Evolutionary conservation across 2,888 invertebrate species (phyloP), one percentile per base, ranked within the genome.

Genomic region (Tuberolachnus salignus): DNA sequence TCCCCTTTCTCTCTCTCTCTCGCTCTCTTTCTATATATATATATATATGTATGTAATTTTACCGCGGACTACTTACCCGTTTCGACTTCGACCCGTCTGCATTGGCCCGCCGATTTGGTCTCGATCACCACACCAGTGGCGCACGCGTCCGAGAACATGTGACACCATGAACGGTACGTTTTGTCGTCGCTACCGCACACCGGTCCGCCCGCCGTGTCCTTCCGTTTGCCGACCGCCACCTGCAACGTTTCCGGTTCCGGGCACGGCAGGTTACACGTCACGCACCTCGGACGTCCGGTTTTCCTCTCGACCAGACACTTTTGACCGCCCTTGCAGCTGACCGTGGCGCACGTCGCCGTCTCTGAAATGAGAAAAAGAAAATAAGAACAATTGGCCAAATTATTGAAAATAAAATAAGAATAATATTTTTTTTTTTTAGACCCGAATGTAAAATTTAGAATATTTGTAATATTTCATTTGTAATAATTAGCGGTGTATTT

Each of bases 101-200:
- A 92, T 83, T 88, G 87, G 80, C 91, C 92, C 66, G 89, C 87
- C 84, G 91, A 88, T 83, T 89, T 89, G 64, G 92, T 90, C 84
- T 92, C 91, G 82, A 93, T 89, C 83, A 90, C 90, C 83, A 89
- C 89, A 64, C 92, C 92, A 55, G 90, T 90, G 82, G 88, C 88
- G 84, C 93, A 93, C n/a, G 92, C 90, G 84, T 91, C 91, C 85
- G 90, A 89, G 84, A 91, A 89, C 90, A 93, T 91, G 85, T 92
- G 91, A 85, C 93, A 93, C 91, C 92, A 92, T 80, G 91, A 91
- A 82, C 88, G 87, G 85, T 93, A 93, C 34, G 92, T 92, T 83
- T 88, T 88, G 85, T 91, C 91, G 86, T 93, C 92, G 83, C 89
- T 88, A 81, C 91, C 92, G 85, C 93, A 93, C 80, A 92, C 87